phyloP scores from a whole-genome alignment of 2,888 invertebrate species.

The Agonopterix alstromeriana region DNA sequence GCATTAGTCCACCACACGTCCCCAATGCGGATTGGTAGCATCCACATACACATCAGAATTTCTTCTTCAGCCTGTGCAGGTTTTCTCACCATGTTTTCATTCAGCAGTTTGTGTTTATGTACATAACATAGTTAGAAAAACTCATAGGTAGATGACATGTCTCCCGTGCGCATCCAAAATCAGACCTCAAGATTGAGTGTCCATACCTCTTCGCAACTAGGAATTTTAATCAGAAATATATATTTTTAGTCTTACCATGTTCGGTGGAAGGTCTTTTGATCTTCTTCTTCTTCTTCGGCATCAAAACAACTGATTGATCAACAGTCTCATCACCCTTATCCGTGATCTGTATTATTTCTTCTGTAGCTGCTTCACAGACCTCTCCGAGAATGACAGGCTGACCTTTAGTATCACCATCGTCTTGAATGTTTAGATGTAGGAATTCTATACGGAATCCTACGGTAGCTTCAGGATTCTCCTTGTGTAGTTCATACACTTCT shows the following conservation, averaged over 20 bases:
- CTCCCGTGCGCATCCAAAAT: too few relatives aligned
- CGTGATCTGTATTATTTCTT: constrained; percentile 11
- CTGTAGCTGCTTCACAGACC: constrained; percentile 37
- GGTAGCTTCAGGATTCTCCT: constrained; percentile 46
- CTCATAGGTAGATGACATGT: too few relatives aligned
- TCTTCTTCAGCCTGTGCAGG: too few relatives aligned
- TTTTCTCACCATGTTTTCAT: too few relatives aligned
- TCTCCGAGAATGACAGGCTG: constrained; percentile 47
- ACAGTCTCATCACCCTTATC: constrained; percentile 1
- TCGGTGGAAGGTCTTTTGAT: neutral
- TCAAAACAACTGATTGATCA: constrained; percentile 2
- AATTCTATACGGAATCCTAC: constrained; percentile 65
- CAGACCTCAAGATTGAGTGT: too few relatives aligned
- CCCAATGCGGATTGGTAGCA: too few relatives aligned
- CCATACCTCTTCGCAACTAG: too few relatives aligned
- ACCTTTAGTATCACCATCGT: constrained; percentile 32
- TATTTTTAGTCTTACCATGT: neutral
- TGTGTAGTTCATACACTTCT: constrained; percentile 56
- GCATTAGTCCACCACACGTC: too few relatives aligned
- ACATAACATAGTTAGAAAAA: too few relatives aligned
- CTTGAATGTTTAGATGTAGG: constrained; percentile 50
- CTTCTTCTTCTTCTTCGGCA: neutral
- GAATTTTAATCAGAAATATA: too few relatives aligned
- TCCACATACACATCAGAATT: too few relatives aligned
- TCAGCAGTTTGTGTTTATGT: too few relatives aligned